Conservation (phyloP, 2,888 invertebrate species). For the Acanthacorydalis orientalis region DNA sequence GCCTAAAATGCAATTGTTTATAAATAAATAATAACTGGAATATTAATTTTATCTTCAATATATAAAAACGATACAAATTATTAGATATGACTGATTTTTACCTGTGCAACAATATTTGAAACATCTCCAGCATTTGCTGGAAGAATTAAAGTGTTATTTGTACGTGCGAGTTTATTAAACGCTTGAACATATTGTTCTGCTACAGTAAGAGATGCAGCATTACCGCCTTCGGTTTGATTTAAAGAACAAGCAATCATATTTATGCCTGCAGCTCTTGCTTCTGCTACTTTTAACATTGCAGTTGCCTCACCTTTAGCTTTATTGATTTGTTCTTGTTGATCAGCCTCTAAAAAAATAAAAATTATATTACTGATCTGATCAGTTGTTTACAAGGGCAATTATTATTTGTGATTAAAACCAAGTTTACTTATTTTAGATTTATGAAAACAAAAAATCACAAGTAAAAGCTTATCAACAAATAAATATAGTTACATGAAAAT, state of each 20-base stretch:
- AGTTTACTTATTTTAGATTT: too few species aligned
- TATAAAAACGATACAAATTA: neutral
- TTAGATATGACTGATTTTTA: conserved; percentile 25
- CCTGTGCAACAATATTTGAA: conserved; percentile 64
- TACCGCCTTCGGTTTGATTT: conserved; percentile 42
- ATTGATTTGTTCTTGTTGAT: conserved; percentile 86
- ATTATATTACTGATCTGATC: neutral
- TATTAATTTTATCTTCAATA: neutral
- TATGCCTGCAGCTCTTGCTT: conserved; percentile 76
- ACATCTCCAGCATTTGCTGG: conserved; percentile 81
- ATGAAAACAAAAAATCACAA: too few species aligned
- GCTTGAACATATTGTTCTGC: conserved; percentile 95
- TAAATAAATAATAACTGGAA: neutral
- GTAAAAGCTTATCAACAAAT: too few species aligned
- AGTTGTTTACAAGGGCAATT: neutral
- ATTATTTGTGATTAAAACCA: too few species aligned
- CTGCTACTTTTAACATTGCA: conserved; percentile 79
- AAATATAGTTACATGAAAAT: too few species aligned
- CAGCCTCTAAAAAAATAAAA: conserved; percentile 53
- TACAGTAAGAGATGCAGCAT: conserved; percentile 80
- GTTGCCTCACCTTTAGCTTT: conserved; percentile 84
- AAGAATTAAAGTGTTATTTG: conserved; percentile 85
- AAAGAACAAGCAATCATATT: conserved; percentile 56
- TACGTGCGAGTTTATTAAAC: conserved; percentile 83
- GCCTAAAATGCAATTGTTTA: conserved; percentile 23